Percentiles rank a stretch among this genome's conserved stretches.
phyloP scores from a whole-genome alignment of 2,888 invertebrate species.

The Nasonovia ribisnigri region DNA sequence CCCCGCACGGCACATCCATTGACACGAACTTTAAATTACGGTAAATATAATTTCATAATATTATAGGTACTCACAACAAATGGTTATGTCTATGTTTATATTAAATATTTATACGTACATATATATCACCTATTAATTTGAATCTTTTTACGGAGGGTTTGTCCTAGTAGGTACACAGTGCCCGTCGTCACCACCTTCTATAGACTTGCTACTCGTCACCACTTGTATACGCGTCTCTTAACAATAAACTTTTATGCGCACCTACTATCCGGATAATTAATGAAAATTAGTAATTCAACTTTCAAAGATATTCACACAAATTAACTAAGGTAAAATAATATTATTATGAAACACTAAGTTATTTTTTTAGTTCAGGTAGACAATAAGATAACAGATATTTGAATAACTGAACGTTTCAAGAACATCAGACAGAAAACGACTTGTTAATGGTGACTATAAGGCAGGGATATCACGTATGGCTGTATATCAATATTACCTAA shows the following conservation, averaged over 20 bases:
- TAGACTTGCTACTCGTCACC: no score
- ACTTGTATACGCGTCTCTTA: no score
- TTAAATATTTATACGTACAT: no score
- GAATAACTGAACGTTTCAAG: neutral
- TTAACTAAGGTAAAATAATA: neutral
- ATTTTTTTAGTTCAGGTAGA: neutral
- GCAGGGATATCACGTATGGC: no score
- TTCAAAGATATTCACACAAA: neutral
- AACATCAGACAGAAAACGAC: no score
- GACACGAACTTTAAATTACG: neutral
- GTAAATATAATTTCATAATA: neutral
- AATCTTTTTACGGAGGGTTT: no score
- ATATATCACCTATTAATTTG: neutral
- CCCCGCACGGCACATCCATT: neutral
- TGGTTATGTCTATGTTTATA: no score
- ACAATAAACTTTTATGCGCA: neutral
- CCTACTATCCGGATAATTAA: neutral
- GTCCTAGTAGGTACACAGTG: no score
- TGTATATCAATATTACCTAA: no score
- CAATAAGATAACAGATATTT: neutral
- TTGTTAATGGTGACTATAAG: no score
- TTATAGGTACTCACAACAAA: no score
- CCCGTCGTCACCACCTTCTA: no score
- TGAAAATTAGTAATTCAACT: neutral
- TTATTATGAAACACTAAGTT: neutral